These are phyloP conservation scores for Morphnarchus princeps DNA, from an alignment of 2,113 vertebrate species.

Conservation along the genomic window DNA sequence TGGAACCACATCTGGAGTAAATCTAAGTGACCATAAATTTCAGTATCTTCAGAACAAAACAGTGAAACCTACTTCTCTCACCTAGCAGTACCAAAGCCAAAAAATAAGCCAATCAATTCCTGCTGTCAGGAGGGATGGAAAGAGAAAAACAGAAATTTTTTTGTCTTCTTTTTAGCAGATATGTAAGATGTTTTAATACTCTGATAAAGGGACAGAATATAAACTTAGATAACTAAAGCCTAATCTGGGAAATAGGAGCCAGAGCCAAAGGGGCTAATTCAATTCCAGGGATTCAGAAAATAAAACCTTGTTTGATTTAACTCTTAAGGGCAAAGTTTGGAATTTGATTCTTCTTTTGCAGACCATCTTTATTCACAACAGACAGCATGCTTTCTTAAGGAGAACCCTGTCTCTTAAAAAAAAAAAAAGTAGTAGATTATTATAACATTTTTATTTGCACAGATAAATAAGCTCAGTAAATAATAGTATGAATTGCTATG, in stretches of 20 bases:
- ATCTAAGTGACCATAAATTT: slow-evolving; percentile 28
- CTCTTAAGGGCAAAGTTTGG: neutral
- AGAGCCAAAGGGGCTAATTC: neutral
- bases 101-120: neutral
- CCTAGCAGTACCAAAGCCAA: neutral
- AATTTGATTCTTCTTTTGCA: neutral
- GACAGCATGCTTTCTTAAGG: neutral
- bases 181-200: neutral
- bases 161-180: neutral
- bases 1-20: slow-evolving; percentile 38
- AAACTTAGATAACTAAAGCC: neutral
- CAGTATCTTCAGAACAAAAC: slow-evolving; percentile 15
- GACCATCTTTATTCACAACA: neutral
- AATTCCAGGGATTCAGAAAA: neutral
- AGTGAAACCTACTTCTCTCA: neutral
- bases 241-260: neutral
- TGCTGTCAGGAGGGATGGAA: neutral
- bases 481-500: neutral
- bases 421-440: neutral
- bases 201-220: neutral
- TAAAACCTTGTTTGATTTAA: neutral
- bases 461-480: neutral
- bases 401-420: neutral
- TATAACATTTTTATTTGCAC: neutral
- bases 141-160: neutral